phyloP scores from a whole-genome alignment of 2,797 vertebrate genomes.

The Meda fulgida region DNA sequence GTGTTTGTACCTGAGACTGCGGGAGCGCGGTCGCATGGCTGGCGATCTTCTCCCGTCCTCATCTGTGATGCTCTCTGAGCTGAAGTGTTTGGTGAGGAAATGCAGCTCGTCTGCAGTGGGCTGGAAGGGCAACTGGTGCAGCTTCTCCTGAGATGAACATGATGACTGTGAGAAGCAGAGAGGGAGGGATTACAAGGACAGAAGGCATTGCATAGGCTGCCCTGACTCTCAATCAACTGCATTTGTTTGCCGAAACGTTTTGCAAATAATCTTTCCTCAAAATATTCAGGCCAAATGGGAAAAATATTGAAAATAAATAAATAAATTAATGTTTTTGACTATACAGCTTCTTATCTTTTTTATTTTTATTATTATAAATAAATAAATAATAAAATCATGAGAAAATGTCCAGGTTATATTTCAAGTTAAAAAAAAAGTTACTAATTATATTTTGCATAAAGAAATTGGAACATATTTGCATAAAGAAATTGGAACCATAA shows the following conservation, averaged over 20 bases:
- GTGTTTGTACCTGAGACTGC: constrained; percentile 80
- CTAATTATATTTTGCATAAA: not conserved
- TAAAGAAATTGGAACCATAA: too few species aligned
- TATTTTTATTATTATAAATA: too few species aligned
- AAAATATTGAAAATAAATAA: not conserved
- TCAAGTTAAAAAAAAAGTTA: not conserved
- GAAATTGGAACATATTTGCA: not conserved
- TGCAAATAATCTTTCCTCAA: not conserved
- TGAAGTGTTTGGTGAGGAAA: constrained; percentile 99
- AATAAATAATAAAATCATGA: not conserved
- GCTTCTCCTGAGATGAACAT: constrained; percentile 99
- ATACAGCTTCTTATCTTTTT: not conserved
- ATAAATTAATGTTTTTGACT: not conserved
- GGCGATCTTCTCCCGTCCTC: constrained; percentile 92
- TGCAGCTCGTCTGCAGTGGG: constrained; percentile 97
- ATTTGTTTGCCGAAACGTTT: not conserved
- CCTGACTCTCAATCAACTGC: constrained; percentile 38
- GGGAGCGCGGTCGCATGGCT: constrained; percentile 92
- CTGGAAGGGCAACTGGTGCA: constrained; percentile 98
- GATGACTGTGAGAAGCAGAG: constrained; percentile 95
- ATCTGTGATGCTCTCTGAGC: constrained; percentile 94
- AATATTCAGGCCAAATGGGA: constrained; percentile 2
- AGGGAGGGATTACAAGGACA: constrained; percentile 80
- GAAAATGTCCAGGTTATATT: constrained; percentile 7
- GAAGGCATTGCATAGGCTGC: constrained; percentile 53